Base-by-base conservation (phyloP, 1,140 invertebrate genomes). In the Solenopsis invicta region DNA sequence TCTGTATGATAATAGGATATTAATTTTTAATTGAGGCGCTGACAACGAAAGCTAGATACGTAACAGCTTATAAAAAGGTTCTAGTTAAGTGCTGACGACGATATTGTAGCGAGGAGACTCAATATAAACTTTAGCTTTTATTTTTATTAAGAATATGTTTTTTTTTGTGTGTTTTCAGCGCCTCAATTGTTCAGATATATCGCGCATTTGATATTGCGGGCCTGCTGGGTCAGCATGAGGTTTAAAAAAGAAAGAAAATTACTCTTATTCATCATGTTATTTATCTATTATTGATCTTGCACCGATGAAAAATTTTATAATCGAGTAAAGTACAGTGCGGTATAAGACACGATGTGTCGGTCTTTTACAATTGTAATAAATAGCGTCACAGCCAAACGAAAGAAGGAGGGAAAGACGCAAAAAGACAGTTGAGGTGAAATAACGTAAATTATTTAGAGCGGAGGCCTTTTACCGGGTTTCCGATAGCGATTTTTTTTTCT, bases 251-350 rank as follows among this genome's bases (percentile, higher is more conserved):
- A 37, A 56, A 74, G 9, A 61, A 45, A 45, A 81, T 48, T 69
- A 34, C 50, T 81, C 64, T 71, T 81, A 81, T 45, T 71, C 21
- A 71, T 71, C 21, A 66, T 61, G 56, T 76, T 61, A 61, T 76
- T 78, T 78, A 66, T 66, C 59, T 66, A 48, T 66, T 80, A 80
- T 69, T 71, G 24, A 76, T 77, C 54, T 71, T 76, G 81, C 72
- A 85, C 24, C n/a, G 71, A 84, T 84, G 21, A 37, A 66, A 78
- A 84, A 74, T 75, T 75, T 54, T 61, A 75, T 84, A 84, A 62
- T 84, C 56, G 71, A 29, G 52, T 41, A 82, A 61, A 82, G 41
- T 59, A 34, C 61, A 48, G 12, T 21, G 45, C 18, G 66, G 37
- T 5, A 59, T 56, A 16, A 59, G 78, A 34, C 21, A 72, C 29